phyloP scores from a whole-genome alignment of 2,888 invertebrate species.

The Agrilus mali region DNA sequence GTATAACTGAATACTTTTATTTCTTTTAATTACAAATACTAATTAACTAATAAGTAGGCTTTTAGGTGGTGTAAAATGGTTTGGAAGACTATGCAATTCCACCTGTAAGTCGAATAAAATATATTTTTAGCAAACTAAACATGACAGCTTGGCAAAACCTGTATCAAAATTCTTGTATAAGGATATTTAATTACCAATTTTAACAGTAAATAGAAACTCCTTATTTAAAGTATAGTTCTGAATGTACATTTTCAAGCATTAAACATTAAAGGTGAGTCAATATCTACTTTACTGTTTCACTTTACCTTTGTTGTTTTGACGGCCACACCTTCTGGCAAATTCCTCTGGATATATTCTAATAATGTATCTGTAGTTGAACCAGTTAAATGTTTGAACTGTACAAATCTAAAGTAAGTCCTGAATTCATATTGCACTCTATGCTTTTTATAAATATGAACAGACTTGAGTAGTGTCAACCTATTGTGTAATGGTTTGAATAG shows the following conservation, averaged over 20 bases:
- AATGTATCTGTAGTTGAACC: conserved; percentile 93
- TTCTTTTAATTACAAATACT: too few relatives aligned
- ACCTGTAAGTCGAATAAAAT: conserved; percentile 18
- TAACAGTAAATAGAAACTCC: too few relatives aligned
- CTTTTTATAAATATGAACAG: conserved; percentile 84
- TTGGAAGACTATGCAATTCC: conserved; percentile 22
- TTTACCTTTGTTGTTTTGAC: conserved; percentile 74
- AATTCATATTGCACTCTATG: conserved; percentile 93
- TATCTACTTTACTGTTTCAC: too few relatives aligned
- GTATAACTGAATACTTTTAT: too few relatives aligned
- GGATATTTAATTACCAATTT: too few relatives aligned
- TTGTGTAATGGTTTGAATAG: conserved; percentile 60
- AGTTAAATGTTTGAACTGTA: conserved; percentile 75
- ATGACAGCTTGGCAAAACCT: too few relatives aligned
- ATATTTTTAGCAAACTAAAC: too few relatives aligned
- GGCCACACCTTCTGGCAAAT: conserved; percentile 94
- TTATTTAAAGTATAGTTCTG: too few relatives aligned
- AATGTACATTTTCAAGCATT: too few relatives aligned
- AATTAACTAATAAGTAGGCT: too few relatives aligned
- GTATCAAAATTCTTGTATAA: too few relatives aligned
- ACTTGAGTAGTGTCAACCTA: conserved; percentile 70
- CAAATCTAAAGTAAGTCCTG: conserved; percentile 78
- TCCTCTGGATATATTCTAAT: conserved; percentile 90
- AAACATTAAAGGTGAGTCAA: too few relatives aligned
- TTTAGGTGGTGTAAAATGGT: conserved; percentile 15